A percentile compares a stretch with the other conserved stretches of the same genome.
phyloP scores from a whole-genome alignment of 2,113 vertebrate species.

The Myrmecobius fasciatus region DNA sequence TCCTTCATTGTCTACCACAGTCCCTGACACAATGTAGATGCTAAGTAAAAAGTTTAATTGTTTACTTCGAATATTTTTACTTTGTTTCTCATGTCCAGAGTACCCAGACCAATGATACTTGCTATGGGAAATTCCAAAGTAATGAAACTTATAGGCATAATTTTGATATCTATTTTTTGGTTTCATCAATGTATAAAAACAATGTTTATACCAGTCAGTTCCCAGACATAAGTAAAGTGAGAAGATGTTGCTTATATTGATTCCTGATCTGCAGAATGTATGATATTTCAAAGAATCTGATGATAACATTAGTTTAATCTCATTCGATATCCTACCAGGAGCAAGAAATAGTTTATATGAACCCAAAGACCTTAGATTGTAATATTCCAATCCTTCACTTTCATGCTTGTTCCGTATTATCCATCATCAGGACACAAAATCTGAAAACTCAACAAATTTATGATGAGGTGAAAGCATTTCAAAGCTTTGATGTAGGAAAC shows the following conservation, averaged over 20 bases:
- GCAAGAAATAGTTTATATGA: not conserved
- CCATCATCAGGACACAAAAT: constrained; percentile 46
- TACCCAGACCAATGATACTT: not conserved
- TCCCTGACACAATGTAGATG: not conserved
- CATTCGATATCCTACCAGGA: constrained; percentile 59
- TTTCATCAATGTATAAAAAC: not conserved
- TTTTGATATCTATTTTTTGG: constrained; percentile 15
- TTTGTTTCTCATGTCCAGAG: not conserved
- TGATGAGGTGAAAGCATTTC: not conserved
- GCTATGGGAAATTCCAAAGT: not conserved
- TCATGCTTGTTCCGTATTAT: constrained; percentile 51
- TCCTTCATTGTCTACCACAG: not conserved
- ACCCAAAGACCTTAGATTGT: constrained; percentile 31
- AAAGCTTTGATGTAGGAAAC: not conserved
- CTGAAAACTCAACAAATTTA: constrained; percentile 15
- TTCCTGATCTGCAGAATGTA: constrained; percentile 64
- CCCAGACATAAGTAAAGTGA: constrained; percentile 44
- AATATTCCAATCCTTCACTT: constrained; percentile 63
- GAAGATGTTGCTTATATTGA: constrained; percentile 55
- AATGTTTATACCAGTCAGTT: constrained; percentile 16
- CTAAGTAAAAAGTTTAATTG: not conserved
- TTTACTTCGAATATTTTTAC: not conserved
- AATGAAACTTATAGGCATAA: constrained; percentile 13
- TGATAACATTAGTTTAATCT: constrained; percentile 58
- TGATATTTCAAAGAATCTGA: constrained; percentile 53